phyloP scores from a whole-genome alignment of 2,113 vertebrate genomes.

The Pica pica region DNA sequence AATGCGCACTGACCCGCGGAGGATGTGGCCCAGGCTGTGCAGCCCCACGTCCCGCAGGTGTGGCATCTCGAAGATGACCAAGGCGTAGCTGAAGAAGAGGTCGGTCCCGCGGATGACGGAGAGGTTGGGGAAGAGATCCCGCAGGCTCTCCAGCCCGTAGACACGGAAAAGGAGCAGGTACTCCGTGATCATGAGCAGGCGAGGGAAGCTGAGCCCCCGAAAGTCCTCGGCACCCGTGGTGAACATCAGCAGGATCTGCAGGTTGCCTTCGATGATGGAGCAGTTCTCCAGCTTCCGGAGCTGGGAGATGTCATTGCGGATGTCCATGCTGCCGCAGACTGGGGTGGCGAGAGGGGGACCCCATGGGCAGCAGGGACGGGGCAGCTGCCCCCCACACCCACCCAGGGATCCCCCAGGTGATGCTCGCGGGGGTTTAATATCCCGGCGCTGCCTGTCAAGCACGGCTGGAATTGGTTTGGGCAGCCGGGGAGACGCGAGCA shows the following conservation, averaged over 20 bases:
- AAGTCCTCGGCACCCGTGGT: slow-evolving; percentile 74
- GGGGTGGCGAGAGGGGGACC: not conserved
- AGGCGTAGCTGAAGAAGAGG: slow-evolving; percentile 78
- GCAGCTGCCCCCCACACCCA: not conserved
- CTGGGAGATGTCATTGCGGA: slow-evolving; percentile 75
- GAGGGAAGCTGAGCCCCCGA: slow-evolving; percentile 73
- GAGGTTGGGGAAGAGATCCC: slow-evolving; percentile 80
- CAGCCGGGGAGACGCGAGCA: fast-evolving
- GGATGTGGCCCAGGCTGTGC: slow-evolving; percentile 65
- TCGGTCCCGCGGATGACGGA: slow-evolving; percentile 72
- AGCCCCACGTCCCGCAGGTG: slow-evolving; percentile 77
- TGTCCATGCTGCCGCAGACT: slow-evolving; percentile 82
- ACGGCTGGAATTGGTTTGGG: not conserved
- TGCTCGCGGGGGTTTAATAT: fast-evolving
- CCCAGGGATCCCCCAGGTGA: not conserved
- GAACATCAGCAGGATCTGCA: slow-evolving; percentile 82
- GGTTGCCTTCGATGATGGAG: slow-evolving; percentile 77
- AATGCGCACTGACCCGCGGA: slow-evolving; percentile 70
- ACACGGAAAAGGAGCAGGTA: slow-evolving; percentile 80
- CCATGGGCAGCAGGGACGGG: fast-evolving
- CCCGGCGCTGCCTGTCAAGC: not conserved
- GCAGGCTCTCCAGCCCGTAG: slow-evolving; percentile 77
- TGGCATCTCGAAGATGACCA: slow-evolving; percentile 81
- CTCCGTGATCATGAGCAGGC: slow-evolving; percentile 78
- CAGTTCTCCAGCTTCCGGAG: slow-evolving; percentile 78